Evolutionary conservation across 2,113 vertebrate species (phyloP).

Genomic region (Tragelaphus strepsiceros): DNA sequence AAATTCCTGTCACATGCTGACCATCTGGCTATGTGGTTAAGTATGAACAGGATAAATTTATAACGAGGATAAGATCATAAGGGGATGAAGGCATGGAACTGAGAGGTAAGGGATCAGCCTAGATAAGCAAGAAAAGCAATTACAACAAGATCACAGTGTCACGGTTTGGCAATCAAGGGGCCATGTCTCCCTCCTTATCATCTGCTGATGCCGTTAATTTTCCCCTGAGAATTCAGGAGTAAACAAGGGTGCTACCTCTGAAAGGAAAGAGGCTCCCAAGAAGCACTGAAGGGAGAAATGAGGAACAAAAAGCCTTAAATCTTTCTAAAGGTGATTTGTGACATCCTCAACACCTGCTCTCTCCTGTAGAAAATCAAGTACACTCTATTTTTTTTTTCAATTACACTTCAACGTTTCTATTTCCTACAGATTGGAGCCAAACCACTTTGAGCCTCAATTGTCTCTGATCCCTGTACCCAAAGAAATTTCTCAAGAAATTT

Average conservation of each 20-base stretch:
- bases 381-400: neutral
- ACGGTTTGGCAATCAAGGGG: neutral
- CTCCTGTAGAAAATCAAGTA: neutral
- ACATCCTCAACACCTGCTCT: neutral
- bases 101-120: neutral
- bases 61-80: neutral
- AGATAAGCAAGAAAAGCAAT: neutral
- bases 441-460: neutral
- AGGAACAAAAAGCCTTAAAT: neutral
- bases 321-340: neutral
- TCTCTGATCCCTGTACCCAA: neutral
- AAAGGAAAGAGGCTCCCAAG: neutral
- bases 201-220: neutral
- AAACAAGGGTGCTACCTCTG: neutral
- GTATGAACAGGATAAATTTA: neutral
- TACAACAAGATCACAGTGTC: neutral
- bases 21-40: neutral
- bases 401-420: neutral
- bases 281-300: neutral
- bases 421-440: neutral
- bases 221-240: neutral
- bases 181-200: neutral
- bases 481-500: neutral
- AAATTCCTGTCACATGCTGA: neutral
- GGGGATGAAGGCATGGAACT: neutral